Evolutionary conservation across 1,140 invertebrate species (phyloP).

Genomic region (Holotrichia oblita): DNA sequence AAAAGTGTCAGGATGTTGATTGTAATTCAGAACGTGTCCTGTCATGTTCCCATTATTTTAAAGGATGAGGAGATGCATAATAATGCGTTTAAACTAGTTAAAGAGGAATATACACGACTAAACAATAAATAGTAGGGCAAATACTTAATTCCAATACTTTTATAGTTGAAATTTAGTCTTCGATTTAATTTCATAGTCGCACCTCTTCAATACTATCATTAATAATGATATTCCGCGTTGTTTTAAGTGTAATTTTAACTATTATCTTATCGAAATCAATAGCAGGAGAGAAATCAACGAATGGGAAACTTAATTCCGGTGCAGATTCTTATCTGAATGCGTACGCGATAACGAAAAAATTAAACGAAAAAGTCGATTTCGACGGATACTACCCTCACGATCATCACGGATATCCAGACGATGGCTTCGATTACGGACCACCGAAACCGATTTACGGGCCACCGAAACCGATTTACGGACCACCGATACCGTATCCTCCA

Average conservation of each 20-base stretch:
- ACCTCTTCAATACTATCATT: not conserved
- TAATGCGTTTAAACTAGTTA: slow-evolving; percentile 27
- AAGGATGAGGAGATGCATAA: slow-evolving; percentile 22
- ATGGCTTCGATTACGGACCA: slow-evolving; percentile 11
- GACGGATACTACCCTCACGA: slow-evolving; percentile 39
- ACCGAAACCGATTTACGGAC: slow-evolving; percentile 60
- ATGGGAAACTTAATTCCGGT: not conserved
- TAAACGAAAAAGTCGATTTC: slow-evolving; percentile 42
- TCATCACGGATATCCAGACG: slow-evolving; percentile 17
- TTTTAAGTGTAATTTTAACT: slow-evolving; percentile 4
- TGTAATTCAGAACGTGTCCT: slow-evolving; percentile 5
- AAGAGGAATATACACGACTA: not conserved
- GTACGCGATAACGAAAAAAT: slow-evolving; percentile 38
- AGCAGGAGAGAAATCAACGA: not conserved
- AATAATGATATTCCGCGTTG: not conserved
- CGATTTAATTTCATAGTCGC: not conserved
- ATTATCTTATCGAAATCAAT: not conserved
- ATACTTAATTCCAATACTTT: slow-evolving; percentile 28
- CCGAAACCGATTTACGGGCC: slow-evolving; percentile 53
- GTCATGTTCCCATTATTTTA: slow-evolving; percentile 19
- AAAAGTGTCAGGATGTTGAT: slow-evolving; percentile 5
- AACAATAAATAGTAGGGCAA: not conserved
- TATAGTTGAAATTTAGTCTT: not conserved
- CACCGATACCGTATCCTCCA: slow-evolving; percentile 63
- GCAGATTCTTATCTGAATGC: slow-evolving; percentile 44